Evolutionary conservation across 2,888 invertebrate species (phyloP), one percentile per base, ranked within the genome.

Genomic region (Thymelicus sylvestris): DNA sequence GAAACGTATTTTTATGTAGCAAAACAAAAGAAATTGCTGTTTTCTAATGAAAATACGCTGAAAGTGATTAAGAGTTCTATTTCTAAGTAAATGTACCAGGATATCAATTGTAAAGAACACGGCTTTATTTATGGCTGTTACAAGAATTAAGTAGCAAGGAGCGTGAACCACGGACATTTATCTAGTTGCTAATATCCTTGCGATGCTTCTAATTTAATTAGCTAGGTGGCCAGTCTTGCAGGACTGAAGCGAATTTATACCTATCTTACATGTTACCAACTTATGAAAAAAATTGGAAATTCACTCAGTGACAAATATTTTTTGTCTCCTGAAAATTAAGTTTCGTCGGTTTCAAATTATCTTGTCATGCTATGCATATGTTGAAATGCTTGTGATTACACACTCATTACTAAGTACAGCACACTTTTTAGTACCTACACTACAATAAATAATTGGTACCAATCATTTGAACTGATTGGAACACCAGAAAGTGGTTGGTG

Each of bases 141-240:
- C 83, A 83, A 82, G 83, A 87, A 88, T 89, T 87, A 87, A 88
- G 84, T 84, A 85, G 82, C 82, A 78, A 73, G 79, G 82, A 87
- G 90, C 92, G 89, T 90, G 91, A 86, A 88, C 83, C 80, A 74
- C 75, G 77, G 81, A 86, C 80, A 88, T 92, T 91, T 89, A 85
- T 92, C 91, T 91, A 88, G 79, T 79, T 79, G 79, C 83, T 89
- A 87, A 89, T 87, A 88, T 80, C 80, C 82, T 68, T 76, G 82
- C 82, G 78, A 81, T 80, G 79, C 79, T 83, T 80, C 83, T 88
- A 90, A 91, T 91, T 88, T 83, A 90, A 91, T 90, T 89, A 89
- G 85, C 80, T 66, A 39, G 64, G 69, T 73, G 67, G 72, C 68
- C 72, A 73, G 73, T 67, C 59, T 66, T 66, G 50, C 66, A 59